Evolutionary conservation across 2,888 invertebrate genomes (phyloP), one percentile per base, ranked within the genome.

Genomic region (Stenodema calcarata): DNA sequence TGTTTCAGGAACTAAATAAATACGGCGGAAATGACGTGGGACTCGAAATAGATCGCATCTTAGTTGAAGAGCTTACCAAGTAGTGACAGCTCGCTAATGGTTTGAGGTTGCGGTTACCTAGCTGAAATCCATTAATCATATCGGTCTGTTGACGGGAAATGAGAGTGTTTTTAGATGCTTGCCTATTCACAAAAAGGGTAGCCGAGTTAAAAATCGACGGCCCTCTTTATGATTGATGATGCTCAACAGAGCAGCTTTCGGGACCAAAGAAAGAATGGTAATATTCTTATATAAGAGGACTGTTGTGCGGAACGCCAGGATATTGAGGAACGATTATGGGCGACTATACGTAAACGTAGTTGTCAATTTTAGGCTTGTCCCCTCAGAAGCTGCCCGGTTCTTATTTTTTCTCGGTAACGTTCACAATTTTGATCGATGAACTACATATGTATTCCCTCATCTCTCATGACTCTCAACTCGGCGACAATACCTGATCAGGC

Each of bases 111-210:
- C 35, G 73, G 73, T 73, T 73, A 41, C 78, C 44, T 78, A 42
- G 28, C 44, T 44, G 27, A 42, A 44, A 78, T 41, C 76, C 78
- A 78, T 78, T 47, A 78, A 78, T 78, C 78, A 78, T 75, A 75
- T 42, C 47, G 27, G 42, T 78, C 78, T 78, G 78, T 42, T 78
- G 78, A 78, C 78, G 78, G 78, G 78, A 78, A 78, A 78, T 78
- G 78, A 78, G 78, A 78, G 78, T 47, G 78, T 78, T 78, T 78
- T 78, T 78, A 78, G 78, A 78, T 78, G 6, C 78, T 44, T 18
- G 18, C 27, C 44, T 78, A 78, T 78, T 78, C 78, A 78, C 78
- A 73, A 41, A 73, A 41, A 73, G 73, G 73, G 41, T 7, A 35
- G 73, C 41, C 41, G 73, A 73, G 73, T 73, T 73, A 30, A 35